These are phyloP conservation scores for Cydia splendana DNA, from an alignment of 1,140 invertebrate species.

Conservation along the genomic window DNA sequence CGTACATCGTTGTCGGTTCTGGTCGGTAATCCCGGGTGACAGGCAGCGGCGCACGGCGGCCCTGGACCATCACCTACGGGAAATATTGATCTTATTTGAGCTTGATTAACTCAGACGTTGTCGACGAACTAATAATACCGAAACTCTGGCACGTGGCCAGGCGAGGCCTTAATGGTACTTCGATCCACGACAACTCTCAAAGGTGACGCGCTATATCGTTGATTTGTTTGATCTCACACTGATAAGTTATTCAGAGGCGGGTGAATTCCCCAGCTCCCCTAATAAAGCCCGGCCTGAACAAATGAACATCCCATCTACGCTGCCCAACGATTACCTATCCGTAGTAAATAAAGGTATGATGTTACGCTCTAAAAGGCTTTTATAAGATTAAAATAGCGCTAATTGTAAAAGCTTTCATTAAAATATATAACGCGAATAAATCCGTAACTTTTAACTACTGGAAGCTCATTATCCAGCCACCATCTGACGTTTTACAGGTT, in stretches of 20 bases:
- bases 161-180: constrained; percentile 76
- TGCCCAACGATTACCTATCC: background rate
- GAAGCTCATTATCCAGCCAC: too few species aligned
- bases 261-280: constrained; percentile 13
- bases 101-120: constrained; percentile 77
- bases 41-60: constrained; percentile 44
- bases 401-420: background rate
- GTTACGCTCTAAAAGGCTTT: background rate
- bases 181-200: constrained; percentile 72
- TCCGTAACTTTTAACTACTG: background rate
- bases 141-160: constrained; percentile 72
- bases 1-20: constrained; percentile 37
- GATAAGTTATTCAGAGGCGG: constrained; percentile 24
- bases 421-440: background rate
- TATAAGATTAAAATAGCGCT: background rate
- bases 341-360: background rate
- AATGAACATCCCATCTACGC: background rate
- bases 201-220: constrained; percentile 57
- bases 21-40: constrained; percentile 48
- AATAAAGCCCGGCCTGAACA: background rate
- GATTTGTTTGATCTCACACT: constrained; percentile 37
- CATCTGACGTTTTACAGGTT: too few species aligned
- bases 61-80: constrained; percentile 68
- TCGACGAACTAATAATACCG: constrained; percentile 76
- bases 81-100: constrained; percentile 79